Base-by-base conservation (phyloP, 2,888 invertebrate genomes). In the Coleophora flavipennella region DNA sequence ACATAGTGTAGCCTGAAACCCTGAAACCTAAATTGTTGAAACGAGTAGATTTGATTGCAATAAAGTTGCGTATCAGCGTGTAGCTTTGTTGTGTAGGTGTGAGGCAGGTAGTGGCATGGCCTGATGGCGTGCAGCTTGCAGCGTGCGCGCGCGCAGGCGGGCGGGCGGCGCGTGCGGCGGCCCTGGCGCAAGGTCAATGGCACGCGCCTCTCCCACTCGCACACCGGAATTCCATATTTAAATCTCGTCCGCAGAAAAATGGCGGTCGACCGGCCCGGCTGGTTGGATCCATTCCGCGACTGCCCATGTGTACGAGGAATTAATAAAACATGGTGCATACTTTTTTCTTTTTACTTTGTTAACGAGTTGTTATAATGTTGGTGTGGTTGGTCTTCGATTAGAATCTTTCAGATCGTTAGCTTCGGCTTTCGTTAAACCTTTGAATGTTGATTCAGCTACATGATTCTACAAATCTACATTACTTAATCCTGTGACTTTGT, bases 171-270 rank as follows among this genome's bases (percentile, higher is more conserved):
- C 59, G 58, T 60, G 50, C 49, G n/a, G 53, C 50, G 51, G 75
- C 74, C 73, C 74, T 70, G 72, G 67, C 68, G 71, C 83, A 81
- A 81, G 81, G 83, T 84, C 83, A 84, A 81, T 84, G 80, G 81
- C 83, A 81, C 78, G 78, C 78, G 73, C 59, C 77, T 75, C 74
- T 83, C 83, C 76, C 72, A 71, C 83, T 83, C 83, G 75, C 81
- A 81, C 84, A 81, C 83, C 83, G 83, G 83, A 81, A 84, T 84
- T 81, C 84, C 84, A 84, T 83, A 83, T 84, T 84, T 84, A 83
- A 84, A 83, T 83, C 81, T 81, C 80, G 80, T 78, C 83, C 81
- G 83, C 81, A 83, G 80, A 84, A 84, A 84, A 83, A 83, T 81
- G 81, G 81, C 84, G 78, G 74, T 75, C 59, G 61, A 54, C 33